These are phyloP conservation scores for Drosophila rufa DNA, from an alignment of 1,140 invertebrate genomes.

Conservation along the genomic window DNA sequence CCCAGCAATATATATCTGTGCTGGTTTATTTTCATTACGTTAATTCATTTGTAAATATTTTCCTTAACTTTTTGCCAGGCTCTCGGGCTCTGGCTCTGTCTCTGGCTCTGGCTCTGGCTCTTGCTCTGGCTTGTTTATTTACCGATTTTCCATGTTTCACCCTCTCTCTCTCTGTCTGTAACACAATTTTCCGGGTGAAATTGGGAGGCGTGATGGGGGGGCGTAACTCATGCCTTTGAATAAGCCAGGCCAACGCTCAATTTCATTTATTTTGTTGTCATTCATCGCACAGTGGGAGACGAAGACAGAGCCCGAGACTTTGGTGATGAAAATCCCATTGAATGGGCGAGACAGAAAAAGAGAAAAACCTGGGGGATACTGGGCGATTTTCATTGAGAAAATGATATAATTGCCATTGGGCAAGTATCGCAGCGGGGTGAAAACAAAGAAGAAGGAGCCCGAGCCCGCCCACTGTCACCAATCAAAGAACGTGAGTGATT, in stretches of 20 bases:
- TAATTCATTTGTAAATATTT: constrained; percentile 83
- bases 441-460: not conserved
- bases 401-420: constrained; percentile 40
- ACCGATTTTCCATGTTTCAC: constrained; percentile 58
- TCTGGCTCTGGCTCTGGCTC: constrained; percentile 1
- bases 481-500: constrained; percentile 38
- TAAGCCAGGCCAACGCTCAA: constrained; percentile 54
- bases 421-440: constrained; percentile 19
- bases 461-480: constrained; percentile 37
- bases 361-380: not conserved
- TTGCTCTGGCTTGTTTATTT: constrained; percentile 53
- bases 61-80: constrained; percentile 66
- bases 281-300: constrained; percentile 65
- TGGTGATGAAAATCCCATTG: constrained; percentile 10
- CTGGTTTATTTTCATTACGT: constrained; percentile 78
- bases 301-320: not conserved
- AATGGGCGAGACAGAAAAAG: constrained; percentile 37
- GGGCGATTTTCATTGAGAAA: constrained; percentile 35
- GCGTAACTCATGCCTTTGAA: constrained; percentile 31
- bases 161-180: not conserved
- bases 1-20: constrained; percentile 51
- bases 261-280: constrained; percentile 74
- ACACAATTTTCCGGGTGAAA: constrained; percentile 23
- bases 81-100: constrained; percentile 8
- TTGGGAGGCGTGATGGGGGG: constrained; percentile 6